Conservation (phyloP, 2,797 vertebrate genomes). For the Sebastiscus albofasciatus region DNA sequence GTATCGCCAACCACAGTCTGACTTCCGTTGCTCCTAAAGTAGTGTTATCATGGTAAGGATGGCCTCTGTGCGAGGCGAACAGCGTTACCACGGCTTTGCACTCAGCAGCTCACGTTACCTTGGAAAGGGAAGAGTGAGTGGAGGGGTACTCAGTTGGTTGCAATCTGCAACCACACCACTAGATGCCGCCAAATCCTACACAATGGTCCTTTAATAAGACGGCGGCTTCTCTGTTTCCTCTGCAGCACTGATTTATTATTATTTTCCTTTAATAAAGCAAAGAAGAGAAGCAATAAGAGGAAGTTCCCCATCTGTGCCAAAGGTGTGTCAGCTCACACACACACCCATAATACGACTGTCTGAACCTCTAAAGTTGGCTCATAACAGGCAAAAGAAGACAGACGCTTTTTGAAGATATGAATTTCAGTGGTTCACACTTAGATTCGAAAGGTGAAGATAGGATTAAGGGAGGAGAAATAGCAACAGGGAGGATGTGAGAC, state of each 20-base stretch:
- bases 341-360: not conserved
- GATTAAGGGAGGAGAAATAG: not conserved
- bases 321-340: constrained; percentile 17
- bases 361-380: not conserved
- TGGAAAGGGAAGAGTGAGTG: too few species aligned
- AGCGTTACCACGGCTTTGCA: too few species aligned
- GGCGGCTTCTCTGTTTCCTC: not conserved
- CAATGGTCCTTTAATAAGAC: not conserved
- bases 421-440: constrained; percentile 28
- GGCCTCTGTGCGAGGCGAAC: too few species aligned
- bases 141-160: too few species aligned
- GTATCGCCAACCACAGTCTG: fast-evolving
- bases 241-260: not conserved
- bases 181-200: not conserved
- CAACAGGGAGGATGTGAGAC: not conserved
- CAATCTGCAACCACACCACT: too few species aligned
- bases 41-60: too few species aligned
- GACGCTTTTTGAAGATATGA: constrained; percentile 1
- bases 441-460: not conserved
- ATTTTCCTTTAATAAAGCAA: constrained; percentile 5
- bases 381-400: constrained; percentile 18
- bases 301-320: constrained; percentile 20
- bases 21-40: too few species aligned
- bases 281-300: not conserved
- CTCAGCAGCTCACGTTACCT: too few species aligned